Conservation (phyloP, 2,113 vertebrate species). For the Sapayoa aenigma region DNA sequence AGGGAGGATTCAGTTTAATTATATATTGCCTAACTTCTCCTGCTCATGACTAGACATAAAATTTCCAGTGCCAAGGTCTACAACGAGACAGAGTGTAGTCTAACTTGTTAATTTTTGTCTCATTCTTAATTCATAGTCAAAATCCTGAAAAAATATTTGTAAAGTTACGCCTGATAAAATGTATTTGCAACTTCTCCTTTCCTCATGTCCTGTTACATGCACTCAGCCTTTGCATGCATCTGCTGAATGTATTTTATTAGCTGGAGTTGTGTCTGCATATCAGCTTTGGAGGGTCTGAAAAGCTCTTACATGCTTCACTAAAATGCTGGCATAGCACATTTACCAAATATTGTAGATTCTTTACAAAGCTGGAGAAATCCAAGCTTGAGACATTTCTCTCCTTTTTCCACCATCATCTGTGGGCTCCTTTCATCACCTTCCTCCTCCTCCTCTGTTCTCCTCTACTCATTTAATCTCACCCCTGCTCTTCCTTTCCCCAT, state of each 20-base stretch:
- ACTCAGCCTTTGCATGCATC: neutral
- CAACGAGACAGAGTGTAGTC: neutral
- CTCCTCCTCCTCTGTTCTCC: neutral
- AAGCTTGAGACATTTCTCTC: neutral
- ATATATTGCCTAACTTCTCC: neutral
- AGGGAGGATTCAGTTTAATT: neutral
- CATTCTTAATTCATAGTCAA: neutral
- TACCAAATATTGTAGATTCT: neutral
- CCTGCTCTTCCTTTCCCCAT: neutral
- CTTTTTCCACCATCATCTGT: neutral
- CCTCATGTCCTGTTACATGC: neutral
- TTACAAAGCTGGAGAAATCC: neutral
- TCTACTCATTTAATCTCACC: conserved; percentile 46
- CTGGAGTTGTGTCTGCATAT: neutral
- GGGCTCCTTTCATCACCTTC: conserved; percentile 1
- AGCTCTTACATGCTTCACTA: neutral
- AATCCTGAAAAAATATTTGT: neutral
- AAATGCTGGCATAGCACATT: neutral
- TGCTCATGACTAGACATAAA: neutral
- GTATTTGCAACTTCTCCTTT: neutral
- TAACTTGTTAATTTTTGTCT: neutral
- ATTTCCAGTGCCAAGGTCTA: neutral
- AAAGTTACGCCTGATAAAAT: neutral
- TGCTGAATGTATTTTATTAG: neutral
- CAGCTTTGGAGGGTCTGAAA: neutral